These are phyloP conservation scores for Cryptotermes secundus DNA, from an alignment of 1,140 invertebrate species.

Conservation along the genomic window DNA sequence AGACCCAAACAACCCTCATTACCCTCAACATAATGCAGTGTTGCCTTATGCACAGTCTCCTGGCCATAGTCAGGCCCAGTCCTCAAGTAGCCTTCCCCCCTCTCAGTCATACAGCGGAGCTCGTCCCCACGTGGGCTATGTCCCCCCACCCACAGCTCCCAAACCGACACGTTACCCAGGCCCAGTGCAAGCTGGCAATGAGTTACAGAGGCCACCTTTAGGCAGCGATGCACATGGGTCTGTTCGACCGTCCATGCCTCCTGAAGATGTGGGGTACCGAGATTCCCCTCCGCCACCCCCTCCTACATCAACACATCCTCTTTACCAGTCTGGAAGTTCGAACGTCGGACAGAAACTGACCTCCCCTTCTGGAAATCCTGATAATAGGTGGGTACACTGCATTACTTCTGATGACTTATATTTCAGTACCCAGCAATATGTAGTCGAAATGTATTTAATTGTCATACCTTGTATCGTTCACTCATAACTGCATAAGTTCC, in stretches of 20 bases:
- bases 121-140: conserved; percentile 2
- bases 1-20: conserved; percentile 19
- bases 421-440: too few species aligned
- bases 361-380: neutral
- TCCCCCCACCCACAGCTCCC: conserved; percentile 38
- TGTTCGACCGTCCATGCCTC: conserved; percentile 20
- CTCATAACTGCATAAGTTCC: too few species aligned
- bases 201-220: neutral
- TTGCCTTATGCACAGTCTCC: neutral
- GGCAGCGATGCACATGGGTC: neutral
- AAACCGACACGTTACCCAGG: conserved; percentile 35
- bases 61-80: conserved; percentile 37
- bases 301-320: conserved; percentile 69
- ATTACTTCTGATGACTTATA: too few species aligned
- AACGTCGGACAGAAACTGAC: neutral
- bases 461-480: too few species aligned
- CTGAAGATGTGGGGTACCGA: conserved; percentile 45
- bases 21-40: neutral
- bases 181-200: neutral
- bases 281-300: conserved; percentile 63
- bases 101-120: conserved; percentile 22
- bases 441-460: too few species aligned
- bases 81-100: neutral
- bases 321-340: conserved; percentile 51
- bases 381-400: neutral